phyloP scores from a whole-genome alignment of 2,113 vertebrate species.

The Lipophrys pholis region DNA sequence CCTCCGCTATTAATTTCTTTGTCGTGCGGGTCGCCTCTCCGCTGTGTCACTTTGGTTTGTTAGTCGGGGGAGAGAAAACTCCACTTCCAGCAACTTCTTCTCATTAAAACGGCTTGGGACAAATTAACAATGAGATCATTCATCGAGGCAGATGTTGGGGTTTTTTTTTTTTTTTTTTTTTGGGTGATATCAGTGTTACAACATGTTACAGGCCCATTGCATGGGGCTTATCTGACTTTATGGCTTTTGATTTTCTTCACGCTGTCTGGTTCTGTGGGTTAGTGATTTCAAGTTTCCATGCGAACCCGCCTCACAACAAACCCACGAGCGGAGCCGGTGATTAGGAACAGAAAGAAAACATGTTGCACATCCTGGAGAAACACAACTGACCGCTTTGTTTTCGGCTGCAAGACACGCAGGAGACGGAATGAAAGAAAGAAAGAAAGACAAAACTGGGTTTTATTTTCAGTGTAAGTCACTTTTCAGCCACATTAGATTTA shows the following conservation, averaged over 20 bases:
- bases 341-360: not conserved
- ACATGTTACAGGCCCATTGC: slow-evolving; percentile 26
- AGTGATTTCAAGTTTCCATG: slow-evolving; percentile 9
- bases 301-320: slow-evolving; percentile 3
- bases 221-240: slow-evolving; percentile 27
- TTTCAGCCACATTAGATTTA: too few relatives aligned
- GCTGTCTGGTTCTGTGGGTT: not conserved
- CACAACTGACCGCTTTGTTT: too few relatives aligned
- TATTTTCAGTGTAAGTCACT: too few relatives aligned
- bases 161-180: too few relatives aligned
- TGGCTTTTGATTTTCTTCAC: slow-evolving; percentile 27
- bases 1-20: slow-evolving; percentile 63
- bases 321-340: not conserved
- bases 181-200: slow-evolving; percentile 24
- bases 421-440: not conserved
- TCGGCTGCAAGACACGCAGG: too few relatives aligned
- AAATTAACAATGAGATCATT: slow-evolving; percentile 35
- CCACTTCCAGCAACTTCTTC: slow-evolving; percentile 29
- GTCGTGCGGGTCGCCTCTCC: slow-evolving; percentile 41
- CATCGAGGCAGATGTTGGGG: slow-evolving; percentile 15
- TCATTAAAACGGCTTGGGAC: not conserved
- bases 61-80: slow-evolving; percentile 23
- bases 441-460: not conserved
- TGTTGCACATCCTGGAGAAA: not conserved
- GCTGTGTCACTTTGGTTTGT: slow-evolving; percentile 48